Base-by-base conservation (phyloP, 2,888 invertebrate genomes). In the Abscondita cerata region DNA sequence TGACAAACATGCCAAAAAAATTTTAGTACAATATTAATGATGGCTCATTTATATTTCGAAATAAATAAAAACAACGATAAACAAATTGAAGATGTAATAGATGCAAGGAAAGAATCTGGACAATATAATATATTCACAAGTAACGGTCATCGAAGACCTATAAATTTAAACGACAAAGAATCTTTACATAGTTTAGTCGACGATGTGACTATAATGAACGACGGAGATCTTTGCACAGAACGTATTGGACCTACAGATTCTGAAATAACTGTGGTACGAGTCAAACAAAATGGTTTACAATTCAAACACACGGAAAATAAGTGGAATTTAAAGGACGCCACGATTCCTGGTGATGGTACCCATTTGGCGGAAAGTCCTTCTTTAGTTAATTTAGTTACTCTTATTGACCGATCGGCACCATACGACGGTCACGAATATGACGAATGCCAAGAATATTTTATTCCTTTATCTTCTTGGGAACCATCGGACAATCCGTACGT, bases 381-480 rank as follows among this genome's bases (percentile, higher is more conserved):
- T 0, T 81, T 86, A 80, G 81, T 86, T 0, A 86, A 86, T 75
- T 76, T 86, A 58, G 86, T 84, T 5, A 86, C 86, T 2, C 75
- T 86, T 13, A 82, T 86, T 53, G 75, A 80, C 2, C 81, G 81
- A 36, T 64, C 68, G 11, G 3, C 11, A 36, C 9, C 31, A 6
- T 6, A 25, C 25, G 4, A 2, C n/a, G 44, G 44, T 16, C n/a
- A n/a, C 19, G 44, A 16, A 41, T 13, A 6, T 13, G 41, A 13
- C 13, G 16, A n/a, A 13, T 9, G 16, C 8, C n/a, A 9, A 18
- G 85, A 86, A 70, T 84, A 83, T 70, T 75, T 86, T 40, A 75
- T 86, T 15, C 85, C 86, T 0, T 68, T 86, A 19, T 83, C 84
- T 8, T 86, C 86, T 9, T 86, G 86, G 86, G 86, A 85, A 66